Conservation (phyloP, 1,140 invertebrate species). For the Dreissena rostriformis region DNA sequence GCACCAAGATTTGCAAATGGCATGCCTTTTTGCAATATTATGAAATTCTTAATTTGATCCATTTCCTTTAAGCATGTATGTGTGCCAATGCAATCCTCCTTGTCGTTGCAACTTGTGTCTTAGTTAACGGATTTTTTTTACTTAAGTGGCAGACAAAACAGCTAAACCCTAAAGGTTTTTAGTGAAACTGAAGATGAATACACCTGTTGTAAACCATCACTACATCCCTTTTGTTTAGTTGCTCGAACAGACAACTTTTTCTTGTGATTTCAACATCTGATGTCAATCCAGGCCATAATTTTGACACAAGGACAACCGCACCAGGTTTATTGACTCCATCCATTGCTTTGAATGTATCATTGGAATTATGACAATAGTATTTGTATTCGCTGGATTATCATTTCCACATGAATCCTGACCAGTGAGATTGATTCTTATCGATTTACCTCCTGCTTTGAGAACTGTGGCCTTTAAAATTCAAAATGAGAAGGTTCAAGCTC, state of each 20-base stretch:
- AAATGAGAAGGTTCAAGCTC: too few relatives aligned
- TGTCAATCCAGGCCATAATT: constrained; percentile 29
- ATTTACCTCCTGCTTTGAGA: too few relatives aligned
- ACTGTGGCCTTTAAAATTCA: too few relatives aligned
- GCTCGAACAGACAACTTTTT: constrained; percentile 31
- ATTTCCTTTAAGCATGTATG: constrained; percentile 57
- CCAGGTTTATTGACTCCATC: constrained; percentile 51
- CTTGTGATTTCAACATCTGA: constrained; percentile 55
- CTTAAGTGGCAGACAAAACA: constrained; percentile 54
- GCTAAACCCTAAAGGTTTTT: constrained; percentile 23
- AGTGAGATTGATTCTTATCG: too few relatives aligned
- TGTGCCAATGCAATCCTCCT: constrained; percentile 53
- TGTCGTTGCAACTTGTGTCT: constrained; percentile 43
- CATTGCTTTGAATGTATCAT: constrained; percentile 57
- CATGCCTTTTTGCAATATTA: constrained; percentile 47
- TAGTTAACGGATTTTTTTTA: constrained; percentile 40
- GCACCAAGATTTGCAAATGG: too few relatives aligned
- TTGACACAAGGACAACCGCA: constrained; percentile 35
- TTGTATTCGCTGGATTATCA: too few relatives aligned
- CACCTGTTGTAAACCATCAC: constrained; percentile 58
- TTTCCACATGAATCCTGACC: too few relatives aligned
- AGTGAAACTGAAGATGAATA: constrained; percentile 36
- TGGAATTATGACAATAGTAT: constrained; percentile 58
- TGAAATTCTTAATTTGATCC: constrained; percentile 60
- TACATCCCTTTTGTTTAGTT: constrained; percentile 29